phyloP scores from a whole-genome alignment of 2,113 vertebrate species.

The Recurvirostra avosetta region DNA sequence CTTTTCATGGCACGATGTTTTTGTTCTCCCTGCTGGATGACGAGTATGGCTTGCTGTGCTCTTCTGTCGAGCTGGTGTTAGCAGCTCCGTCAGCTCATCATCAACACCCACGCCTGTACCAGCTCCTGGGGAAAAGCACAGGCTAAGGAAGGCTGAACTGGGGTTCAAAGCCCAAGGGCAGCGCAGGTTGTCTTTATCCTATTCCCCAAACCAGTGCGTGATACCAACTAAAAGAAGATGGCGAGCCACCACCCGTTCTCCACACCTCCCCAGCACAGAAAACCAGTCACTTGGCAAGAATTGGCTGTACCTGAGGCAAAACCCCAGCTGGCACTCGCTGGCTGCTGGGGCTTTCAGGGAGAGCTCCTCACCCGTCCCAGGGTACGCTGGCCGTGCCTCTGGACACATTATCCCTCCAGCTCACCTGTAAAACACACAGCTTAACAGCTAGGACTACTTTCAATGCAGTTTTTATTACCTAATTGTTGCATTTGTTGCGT shows the following conservation, averaged over 20 bases:
- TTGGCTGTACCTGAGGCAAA: background rate
- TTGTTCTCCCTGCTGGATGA: background rate
- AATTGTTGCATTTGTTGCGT: background rate
- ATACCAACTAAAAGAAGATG: background rate
- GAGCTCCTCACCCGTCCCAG: background rate
- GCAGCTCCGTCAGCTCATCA: background rate
- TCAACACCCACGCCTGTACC: background rate
- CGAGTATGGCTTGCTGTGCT: background rate
- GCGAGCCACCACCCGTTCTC: background rate
- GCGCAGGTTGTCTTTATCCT: rapidly evolving
- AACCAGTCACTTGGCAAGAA: background rate
- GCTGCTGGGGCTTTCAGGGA: background rate
- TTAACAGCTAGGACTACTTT: background rate
- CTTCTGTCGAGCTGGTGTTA: background rate
- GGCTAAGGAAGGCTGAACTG: background rate
- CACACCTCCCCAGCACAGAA: background rate
- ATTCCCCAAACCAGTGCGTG: background rate
- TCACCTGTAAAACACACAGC: background rate
- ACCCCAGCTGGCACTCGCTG: background rate
- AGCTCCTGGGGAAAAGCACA: background rate
- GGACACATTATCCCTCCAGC: background rate
- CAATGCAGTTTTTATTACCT: background rate
- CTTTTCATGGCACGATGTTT: background rate
- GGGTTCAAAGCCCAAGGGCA: background rate
- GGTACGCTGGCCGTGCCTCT: rapidly evolving